Conservation (phyloP, 2,888 invertebrate genomes). For the Cotesia congregata region DNA sequence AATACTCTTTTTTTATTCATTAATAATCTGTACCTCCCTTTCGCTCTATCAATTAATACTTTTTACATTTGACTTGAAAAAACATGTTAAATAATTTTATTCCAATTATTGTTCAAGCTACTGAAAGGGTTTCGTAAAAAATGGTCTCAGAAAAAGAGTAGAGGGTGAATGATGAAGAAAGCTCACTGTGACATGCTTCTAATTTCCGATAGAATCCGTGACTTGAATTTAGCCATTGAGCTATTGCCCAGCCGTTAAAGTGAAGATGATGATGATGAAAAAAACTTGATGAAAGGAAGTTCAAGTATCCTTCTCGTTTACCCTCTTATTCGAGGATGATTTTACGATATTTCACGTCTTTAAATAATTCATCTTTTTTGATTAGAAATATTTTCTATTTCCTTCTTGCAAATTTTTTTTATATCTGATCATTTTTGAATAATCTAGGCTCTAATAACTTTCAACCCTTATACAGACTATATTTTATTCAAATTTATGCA, state of each 20-base stretch:
- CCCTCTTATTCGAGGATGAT: conserved; percentile 47
- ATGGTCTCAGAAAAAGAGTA: not conserved
- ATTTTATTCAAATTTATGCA: no score
- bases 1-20: not conserved
- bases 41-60: not conserved
- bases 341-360: conserved; percentile 50
- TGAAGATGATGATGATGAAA: conserved; percentile 17
- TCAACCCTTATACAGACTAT: no score
- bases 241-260: conserved; percentile 30
- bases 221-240: conserved; percentile 59
- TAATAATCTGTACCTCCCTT: not conserved
- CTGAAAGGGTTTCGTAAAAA: not conserved
- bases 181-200: conserved; percentile 59
- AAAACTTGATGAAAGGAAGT: conserved; percentile 8
- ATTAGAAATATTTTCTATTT: not conserved
- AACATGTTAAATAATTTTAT: not conserved
- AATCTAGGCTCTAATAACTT: no score
- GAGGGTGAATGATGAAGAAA: conserved; percentile 32
- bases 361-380: not conserved
- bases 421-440: not conserved
- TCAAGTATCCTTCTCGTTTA: conserved; percentile 19
- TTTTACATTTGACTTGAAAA: not conserved
- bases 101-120: not conserved
- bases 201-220: conserved; percentile 68
- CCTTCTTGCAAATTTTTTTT: not conserved